Base-by-base conservation (phyloP, 2,797 vertebrate species). In the Sphaeramia orbicularis region DNA sequence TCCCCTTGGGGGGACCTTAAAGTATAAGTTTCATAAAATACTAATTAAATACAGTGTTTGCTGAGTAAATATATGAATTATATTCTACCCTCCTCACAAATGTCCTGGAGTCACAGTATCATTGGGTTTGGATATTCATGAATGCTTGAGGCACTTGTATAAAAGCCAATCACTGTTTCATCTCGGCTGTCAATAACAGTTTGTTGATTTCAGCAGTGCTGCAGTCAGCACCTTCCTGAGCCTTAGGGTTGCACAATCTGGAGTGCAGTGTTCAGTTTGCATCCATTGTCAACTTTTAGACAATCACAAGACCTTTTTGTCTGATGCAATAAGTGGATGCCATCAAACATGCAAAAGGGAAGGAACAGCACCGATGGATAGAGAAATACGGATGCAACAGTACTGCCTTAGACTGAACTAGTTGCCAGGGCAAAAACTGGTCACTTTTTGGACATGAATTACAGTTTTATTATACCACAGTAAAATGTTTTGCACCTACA, bases 131-230 rank as follows among this genome's bases (percentile, higher is more conserved):
- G 52, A 62, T 62, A 69, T 65, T 69, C 63, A 78, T 71, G 43
- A 53, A 61, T 54, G 54, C n/a, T 24, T 36, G 51, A 14, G 43
- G 35, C 19, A 1, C 37, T 63, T 59, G 61, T 56, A 27, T 12
- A 24, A 18, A n/a, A 41, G 65, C 80, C 76, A 73, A 16, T 45
- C 21, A 52, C 38, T 55, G 44, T 21, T 73, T 19, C 60, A 58
- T 73, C 51, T 54, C 19, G 15, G 38, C 60, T 65, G 61, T 66
- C 68, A 52, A 70, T 65, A 72, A 15, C 13, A n/a, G 49, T 76
- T 73, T 65, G 68, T 70, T 56, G 44, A 76, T 32, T 62, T 68
- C 6, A 27, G 27, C 37, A 42, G 44, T 55, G n/a, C 24, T 76
- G 45, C 21, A 45, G 60, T 72, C 71, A 69, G 43, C 10, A 14